Conservation (phyloP, 1,140 invertebrate species). For the Nymphalis io region DNA sequence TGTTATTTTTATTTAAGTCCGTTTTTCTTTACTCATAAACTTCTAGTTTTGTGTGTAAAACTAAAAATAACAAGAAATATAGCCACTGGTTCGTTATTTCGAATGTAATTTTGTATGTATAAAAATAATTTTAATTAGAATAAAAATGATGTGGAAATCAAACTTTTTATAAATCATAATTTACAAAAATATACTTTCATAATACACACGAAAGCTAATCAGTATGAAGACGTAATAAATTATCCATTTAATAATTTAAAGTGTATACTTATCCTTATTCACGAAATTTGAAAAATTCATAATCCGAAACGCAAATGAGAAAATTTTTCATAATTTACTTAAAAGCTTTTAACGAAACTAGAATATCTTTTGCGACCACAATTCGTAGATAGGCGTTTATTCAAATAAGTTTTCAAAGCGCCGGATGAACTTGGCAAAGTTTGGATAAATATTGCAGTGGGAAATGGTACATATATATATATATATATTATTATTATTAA, state of each 20-base stretch:
- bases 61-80: too few relatives aligned
- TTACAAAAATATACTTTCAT: too few relatives aligned
- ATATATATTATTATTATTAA: constrained; percentile 15
- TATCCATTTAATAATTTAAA: constrained; percentile 1
- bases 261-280: not conserved
- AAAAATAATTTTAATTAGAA: too few relatives aligned
- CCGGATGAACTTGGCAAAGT: not conserved
- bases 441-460: constrained; percentile 17
- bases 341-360: constrained; percentile 6
- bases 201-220: too few relatives aligned
- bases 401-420: constrained; percentile 5
- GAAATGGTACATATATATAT: not conserved
- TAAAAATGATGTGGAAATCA: too few relatives aligned
- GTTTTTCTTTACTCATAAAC: too few relatives aligned
- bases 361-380: constrained; percentile 5
- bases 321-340: constrained; percentile 7
- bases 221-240: not conserved
- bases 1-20: too few relatives aligned
- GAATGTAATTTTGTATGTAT: too few relatives aligned
- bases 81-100: too few relatives aligned
- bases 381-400: constrained; percentile 4
- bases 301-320: not conserved
- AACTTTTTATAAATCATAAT: too few relatives aligned
- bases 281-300: not conserved
- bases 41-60: too few relatives aligned